These are phyloP conservation scores for Luscinia megarhynchos DNA, from an alignment of 2,797 vertebrate species.

Conservation along the genomic window DNA sequence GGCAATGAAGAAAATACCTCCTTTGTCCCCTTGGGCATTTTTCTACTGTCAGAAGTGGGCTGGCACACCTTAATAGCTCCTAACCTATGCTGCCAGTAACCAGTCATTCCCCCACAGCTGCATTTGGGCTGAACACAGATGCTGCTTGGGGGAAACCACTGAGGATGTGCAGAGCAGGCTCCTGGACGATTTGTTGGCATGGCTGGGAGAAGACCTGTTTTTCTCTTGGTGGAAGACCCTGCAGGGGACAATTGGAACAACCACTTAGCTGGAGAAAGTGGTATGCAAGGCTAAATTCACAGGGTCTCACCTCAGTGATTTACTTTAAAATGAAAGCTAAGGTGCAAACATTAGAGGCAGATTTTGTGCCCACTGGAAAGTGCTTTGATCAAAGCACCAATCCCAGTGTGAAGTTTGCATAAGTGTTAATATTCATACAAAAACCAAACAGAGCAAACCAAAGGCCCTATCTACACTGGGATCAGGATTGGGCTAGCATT, in stretches of 20 bases:
- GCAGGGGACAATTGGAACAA: not conserved
- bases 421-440: conserved; percentile 40
- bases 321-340: conserved; percentile 34
- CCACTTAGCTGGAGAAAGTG: not conserved
- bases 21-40: not conserved
- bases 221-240: not conserved
- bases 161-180: not conserved
- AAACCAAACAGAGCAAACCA: conserved; percentile 47
- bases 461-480: conserved; percentile 23
- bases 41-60: not conserved
- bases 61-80: not conserved
- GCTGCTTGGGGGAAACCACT: not conserved
- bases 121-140: not conserved
- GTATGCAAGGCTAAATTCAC: not conserved
- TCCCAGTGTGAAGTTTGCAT: not conserved
- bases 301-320: not conserved
- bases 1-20: not conserved
- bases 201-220: not conserved
- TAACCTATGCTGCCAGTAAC: rapidly evolving
- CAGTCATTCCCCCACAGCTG: not conserved
- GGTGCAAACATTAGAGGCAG: conserved; percentile 22
- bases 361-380: conserved; percentile 23
- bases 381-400: conserved; percentile 50
- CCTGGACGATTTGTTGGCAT: not conserved
- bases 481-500: conserved; percentile 24